A percentile compares a stretch with the other conserved stretches of the same genome.
Conservation (phyloP, 2,113 vertebrate genomes). For the Canis aureus region DNA sequence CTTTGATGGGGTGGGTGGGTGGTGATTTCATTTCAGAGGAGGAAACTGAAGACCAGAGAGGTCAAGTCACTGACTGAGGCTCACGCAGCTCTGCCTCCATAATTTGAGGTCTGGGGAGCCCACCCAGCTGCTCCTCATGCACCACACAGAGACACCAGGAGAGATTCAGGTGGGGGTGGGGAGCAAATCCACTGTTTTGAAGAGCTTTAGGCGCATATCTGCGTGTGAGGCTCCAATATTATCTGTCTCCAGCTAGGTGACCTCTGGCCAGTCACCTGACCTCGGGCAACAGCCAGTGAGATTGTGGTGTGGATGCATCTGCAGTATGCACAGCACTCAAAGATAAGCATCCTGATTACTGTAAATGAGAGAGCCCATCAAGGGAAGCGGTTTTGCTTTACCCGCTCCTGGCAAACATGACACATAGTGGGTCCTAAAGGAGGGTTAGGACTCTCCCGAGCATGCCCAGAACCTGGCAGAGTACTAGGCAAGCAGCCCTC, state of each 20-base stretch:
- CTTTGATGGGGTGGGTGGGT: background rate
- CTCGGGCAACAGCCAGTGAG: background rate
- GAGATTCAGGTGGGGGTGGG: background rate
- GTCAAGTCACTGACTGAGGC: background rate
- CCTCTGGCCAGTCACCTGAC: background rate
- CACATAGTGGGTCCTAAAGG: background rate
- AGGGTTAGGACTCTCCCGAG: background rate
- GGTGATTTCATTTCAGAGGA: background rate
- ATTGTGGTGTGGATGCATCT: background rate
- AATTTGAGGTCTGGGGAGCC: background rate
- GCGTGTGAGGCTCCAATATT: background rate
- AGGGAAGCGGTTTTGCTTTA: background rate
- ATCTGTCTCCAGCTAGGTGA: background rate
- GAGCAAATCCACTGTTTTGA: background rate
- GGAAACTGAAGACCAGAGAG: background rate
- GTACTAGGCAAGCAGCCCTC: background rate
- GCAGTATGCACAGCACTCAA: fast-evolving
- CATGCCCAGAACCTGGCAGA: too few species aligned
- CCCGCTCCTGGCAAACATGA: background rate
- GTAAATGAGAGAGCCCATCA: background rate
- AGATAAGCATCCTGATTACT: fast-evolving
- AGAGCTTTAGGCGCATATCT: background rate
- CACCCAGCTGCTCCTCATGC: background rate
- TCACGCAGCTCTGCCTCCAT: background rate
- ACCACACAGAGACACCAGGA: background rate